A percentile compares a stretch with the other conserved stretches of the same genome.
phyloP scores from a whole-genome alignment of 92 coral and sea anemone species.

The Phymanthus crucifer region DNA sequence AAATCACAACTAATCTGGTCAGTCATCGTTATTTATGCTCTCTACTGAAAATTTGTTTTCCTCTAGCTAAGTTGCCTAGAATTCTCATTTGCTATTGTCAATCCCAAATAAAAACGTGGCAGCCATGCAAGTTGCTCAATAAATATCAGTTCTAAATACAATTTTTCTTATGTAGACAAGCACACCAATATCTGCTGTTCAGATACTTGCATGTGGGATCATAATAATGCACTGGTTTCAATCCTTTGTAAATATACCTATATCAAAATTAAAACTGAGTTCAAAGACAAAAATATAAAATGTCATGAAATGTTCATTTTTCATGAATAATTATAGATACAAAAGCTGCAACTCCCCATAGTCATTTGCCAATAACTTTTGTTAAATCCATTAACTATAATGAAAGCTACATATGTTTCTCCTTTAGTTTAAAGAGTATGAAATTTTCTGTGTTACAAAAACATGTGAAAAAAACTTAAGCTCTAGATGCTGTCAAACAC shows the following conservation, averaged over 20 bases:
- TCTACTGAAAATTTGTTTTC: not conserved
- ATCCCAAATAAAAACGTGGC: not conserved
- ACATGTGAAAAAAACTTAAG: not conserved
- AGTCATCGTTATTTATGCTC: too few species aligned
- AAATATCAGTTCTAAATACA: constrained; percentile 29
- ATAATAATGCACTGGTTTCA: not conserved
- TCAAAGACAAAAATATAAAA: not conserved
- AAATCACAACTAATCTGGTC: too few species aligned
- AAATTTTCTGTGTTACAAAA: not conserved
- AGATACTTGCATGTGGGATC: not conserved
- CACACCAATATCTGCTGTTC: constrained; percentile 20
- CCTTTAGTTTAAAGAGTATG: not conserved
- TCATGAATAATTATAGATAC: not conserved
- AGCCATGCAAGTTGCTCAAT: constrained; percentile 4
- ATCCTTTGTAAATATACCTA: not conserved
- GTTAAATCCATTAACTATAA: not conserved
- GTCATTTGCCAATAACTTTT: not conserved
- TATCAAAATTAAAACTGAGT: not conserved
- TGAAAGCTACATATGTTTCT: too few species aligned
- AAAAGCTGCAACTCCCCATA: too few species aligned
- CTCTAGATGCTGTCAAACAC: not conserved
- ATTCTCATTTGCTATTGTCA: not conserved
- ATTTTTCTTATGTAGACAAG: not conserved
- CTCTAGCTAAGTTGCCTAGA: not conserved
- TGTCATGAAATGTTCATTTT: not conserved